A percentile compares a stretch with the other conserved stretches of the same genome.
Conservation (phyloP, 2,888 invertebrate species). For the Pristionchus entomophagus region DNA sequence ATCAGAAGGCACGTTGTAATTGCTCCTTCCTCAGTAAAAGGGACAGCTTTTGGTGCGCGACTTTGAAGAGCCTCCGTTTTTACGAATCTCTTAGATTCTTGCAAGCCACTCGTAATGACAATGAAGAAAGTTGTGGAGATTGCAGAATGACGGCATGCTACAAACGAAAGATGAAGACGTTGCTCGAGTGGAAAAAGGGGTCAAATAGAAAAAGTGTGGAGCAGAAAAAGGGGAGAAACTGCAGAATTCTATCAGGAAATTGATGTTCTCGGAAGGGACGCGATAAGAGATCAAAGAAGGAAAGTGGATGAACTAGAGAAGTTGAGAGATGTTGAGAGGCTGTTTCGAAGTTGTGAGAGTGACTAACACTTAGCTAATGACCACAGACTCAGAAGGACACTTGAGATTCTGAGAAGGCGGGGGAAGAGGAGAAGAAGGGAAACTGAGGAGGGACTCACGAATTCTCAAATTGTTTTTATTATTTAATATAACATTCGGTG, state of each 20-base stretch:
- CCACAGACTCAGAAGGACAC: constrained; percentile 1
- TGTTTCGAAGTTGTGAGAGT: neutral
- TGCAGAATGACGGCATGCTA: neutral
- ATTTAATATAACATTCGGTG: neutral
- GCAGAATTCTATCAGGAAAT: constrained; percentile 10
- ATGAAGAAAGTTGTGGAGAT: neutral
- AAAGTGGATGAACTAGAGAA: neutral
- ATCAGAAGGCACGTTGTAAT: neutral
- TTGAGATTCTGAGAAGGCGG: neutral
- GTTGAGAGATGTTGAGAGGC: neutral
- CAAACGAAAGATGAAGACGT: no score
- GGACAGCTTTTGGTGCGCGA: neutral
- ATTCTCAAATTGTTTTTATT: no score
- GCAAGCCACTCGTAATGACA: neutral
- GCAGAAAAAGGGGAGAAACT: neutral
- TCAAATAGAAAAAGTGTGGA: neutral
- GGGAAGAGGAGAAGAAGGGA: neutral
- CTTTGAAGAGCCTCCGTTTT: neutral
- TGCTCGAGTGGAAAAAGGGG: no score
- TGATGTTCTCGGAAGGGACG: neutral
- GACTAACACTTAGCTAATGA: constrained; percentile 4
- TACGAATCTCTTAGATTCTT: neutral
- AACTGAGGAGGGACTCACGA: neutral
- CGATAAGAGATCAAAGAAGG: neutral
- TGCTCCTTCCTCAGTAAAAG: neutral